Conservation (phyloP, 2,113 vertebrate species). For the Forbesichthys papilliferus region DNA sequence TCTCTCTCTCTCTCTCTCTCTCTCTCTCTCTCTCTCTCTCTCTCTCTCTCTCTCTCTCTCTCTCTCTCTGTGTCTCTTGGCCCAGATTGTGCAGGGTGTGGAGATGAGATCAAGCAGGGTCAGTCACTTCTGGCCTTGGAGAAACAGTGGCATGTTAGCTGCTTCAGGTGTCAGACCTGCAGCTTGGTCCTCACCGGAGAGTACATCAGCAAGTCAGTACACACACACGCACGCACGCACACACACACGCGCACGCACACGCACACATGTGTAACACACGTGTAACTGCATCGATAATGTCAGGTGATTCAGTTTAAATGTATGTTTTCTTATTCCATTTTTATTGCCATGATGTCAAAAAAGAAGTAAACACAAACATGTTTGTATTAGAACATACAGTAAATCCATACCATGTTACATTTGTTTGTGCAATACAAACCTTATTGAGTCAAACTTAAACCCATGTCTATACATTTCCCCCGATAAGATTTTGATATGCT, state of each 20-base stretch:
- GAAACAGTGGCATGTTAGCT: conserved; percentile 99
- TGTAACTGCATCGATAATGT: not conserved
- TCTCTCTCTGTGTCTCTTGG: not conserved
- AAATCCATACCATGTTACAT: not conserved
- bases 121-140: conserved; percentile 95
- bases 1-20: not conserved
- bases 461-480: not conserved
- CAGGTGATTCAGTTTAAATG: too few species aligned
- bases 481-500: not conserved
- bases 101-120: conserved; percentile 96
- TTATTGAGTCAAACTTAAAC: not conserved
- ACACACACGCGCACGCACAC: not conserved
- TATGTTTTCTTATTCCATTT: too few species aligned
- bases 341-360: too few species aligned
- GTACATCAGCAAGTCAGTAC: conserved; percentile 98
- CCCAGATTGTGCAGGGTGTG: conserved; percentile 93
- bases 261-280: not conserved
- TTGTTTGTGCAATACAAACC: not conserved
- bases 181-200: conserved; percentile 93
- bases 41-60: not conserved
- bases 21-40: not conserved
- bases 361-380: too few species aligned
- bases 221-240: not conserved
- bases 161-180: conserved; percentile 97
- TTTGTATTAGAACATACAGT: too few species aligned